These are phyloP conservation scores for Sanderia malayensis DNA, from an alignment of 30 jellyfish, hydroid and myxozoan genomes.

Conservation along the genomic window DNA sequence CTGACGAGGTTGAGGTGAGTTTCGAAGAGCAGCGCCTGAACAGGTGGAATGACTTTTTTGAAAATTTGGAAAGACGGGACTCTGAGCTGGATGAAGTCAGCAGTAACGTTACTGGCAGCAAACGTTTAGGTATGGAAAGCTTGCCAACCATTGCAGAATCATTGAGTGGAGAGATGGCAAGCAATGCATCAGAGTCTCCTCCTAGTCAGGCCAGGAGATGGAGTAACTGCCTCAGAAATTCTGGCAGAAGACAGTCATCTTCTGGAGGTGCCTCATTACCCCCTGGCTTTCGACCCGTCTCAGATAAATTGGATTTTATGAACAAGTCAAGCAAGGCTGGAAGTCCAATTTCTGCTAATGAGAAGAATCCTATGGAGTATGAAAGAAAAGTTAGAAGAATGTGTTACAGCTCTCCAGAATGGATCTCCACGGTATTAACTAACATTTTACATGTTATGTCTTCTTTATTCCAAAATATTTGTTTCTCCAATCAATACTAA, in stretches of 20 bases:
- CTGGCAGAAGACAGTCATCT: neutral
- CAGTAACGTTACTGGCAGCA: neutral
- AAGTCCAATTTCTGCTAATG: neutral
- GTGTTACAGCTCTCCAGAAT: constrained; percentile 18
- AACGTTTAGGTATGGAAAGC: neutral
- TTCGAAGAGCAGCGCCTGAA: neutral
- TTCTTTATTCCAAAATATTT: neutral
- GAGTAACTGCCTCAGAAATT: too few species aligned
- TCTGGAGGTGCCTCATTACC: constrained; percentile 11
- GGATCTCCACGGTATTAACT: constrained; percentile 34
- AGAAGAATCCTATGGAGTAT: neutral
- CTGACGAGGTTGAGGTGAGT: neutral
- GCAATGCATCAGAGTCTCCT: neutral
- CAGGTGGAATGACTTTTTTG: neutral
- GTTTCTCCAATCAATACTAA: neutral
- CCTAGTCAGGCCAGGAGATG: neutral
- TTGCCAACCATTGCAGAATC: neutral
- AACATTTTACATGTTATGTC: neutral
- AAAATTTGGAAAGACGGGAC: neutral
- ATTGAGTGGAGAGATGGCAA: neutral
- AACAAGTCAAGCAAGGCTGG: neutral
- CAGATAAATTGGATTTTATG: constrained; percentile 42
- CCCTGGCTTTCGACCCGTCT: constrained; percentile 31
- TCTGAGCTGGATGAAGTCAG: neutral
- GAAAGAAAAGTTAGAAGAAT: neutral